Base-by-base conservation (phyloP, 2,113 vertebrate genomes). In the Leptosomus discolor region DNA sequence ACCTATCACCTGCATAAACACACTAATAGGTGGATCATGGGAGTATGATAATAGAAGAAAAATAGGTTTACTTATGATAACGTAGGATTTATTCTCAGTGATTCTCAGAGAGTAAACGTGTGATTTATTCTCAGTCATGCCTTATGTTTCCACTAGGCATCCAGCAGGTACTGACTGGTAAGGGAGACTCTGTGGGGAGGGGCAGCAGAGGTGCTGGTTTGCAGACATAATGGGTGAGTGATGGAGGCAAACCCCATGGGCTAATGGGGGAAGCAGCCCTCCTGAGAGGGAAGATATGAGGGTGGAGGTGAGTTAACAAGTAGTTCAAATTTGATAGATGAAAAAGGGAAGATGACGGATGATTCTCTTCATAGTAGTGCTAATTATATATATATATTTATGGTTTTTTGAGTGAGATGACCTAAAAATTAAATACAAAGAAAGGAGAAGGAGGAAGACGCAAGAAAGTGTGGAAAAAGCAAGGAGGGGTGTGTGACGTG, bases 201-300 rank as follows among this genome's bases (percentile, higher is more conserved):
- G 23, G 23, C 75, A 88, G 45, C 39, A 34, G 56, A 34, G 48
- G 15, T 46, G 61, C 30, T 50, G 14, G 43, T 51, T 77, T 50
- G n/a, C 22, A n/a, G n/a, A 24, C 0, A 1, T 50, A 4, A 23
- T 0, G 1, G 37, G 26, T 11, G 56, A 20, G 37, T 29, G 54
- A 21, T 32, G 37, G 54, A 60, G 74, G 29, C 2, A 5, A 51
- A 51, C 23, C 45, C 16, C 43, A 3, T 36, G 43, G 15, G 37
- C 54, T 61, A 22, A 46, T 0, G 1, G 37, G 26, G 48, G 17
- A 39, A 37, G 46, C 34, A 46, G 68, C 68, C 30, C 46, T 61
- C 46, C 2, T 2, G 53, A 61, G 37, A 45, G 45, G 41, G 68
- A 50, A 21, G 8, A 8, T 12, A 6, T 3, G 50, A 34, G 58